phyloP scores from a whole-genome alignment of 2,797 vertebrate genomes.

The Syncerus caffer region DNA sequence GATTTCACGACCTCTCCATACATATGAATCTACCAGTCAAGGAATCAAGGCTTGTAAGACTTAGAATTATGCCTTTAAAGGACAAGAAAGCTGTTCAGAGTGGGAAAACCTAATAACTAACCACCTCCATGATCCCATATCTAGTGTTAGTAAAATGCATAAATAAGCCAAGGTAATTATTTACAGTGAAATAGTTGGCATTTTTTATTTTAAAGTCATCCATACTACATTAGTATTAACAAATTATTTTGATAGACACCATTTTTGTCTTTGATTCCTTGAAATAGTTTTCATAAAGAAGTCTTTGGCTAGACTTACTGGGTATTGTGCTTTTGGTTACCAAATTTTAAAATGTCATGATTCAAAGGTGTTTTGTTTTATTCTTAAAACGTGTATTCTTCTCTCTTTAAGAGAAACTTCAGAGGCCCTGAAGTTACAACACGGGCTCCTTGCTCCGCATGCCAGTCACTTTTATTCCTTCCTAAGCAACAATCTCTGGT shows the following conservation, averaged over 20 bases:
- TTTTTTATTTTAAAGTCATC: background rate
- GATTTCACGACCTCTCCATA: background rate
- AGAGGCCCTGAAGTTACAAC: background rate
- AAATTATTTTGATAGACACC: background rate
- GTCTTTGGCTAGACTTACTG: background rate
- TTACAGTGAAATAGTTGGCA: background rate
- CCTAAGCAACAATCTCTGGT: background rate
- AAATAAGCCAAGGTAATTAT: background rate
- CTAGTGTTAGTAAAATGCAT: background rate
- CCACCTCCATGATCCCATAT: background rate
- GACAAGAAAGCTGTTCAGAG: background rate
- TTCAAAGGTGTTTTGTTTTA: background rate
- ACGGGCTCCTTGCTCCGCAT: background rate
- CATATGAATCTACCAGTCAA: background rate
- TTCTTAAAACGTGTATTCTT: background rate
- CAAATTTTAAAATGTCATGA: background rate
- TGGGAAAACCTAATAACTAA: background rate
- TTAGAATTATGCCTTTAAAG: background rate
- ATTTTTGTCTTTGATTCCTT: background rate
- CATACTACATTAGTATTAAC: background rate
- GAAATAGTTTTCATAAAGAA: background rate
- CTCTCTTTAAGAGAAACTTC: constrained; percentile 15
- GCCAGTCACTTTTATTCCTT: background rate
- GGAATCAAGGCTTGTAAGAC: background rate
- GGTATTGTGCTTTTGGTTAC: background rate